Evolutionary conservation across 1,140 invertebrate genomes (phyloP), one percentile per base, ranked within the genome.

Genomic region (Orius laevigatus): DNA sequence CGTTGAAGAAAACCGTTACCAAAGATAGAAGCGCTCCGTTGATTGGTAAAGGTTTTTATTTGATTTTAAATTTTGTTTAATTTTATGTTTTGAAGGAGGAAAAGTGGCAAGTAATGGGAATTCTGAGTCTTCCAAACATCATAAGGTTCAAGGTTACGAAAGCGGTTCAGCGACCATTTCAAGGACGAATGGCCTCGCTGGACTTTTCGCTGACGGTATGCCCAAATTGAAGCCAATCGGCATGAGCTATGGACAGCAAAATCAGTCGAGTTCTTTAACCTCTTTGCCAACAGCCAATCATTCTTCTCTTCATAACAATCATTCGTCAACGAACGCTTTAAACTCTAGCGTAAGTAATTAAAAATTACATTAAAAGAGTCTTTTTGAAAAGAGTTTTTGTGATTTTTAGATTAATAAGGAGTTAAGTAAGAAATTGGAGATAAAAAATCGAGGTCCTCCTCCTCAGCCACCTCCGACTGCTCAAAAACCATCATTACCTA

Each of bases 21-120:
- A 79, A 85, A 58, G 89, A 93, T 61, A 82, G 86, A 64, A 91
- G 87, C 71, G 78, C 74, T 35, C 88, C 89, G 1, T 59, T 74
- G 46, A 64, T 88, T 50, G 65, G 72, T 54, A 25, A 4, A 25
- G n/a, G 8, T 25, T 25, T 25, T 25, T 4, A 25, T 25, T 25
- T 25, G n/a, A n/a, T n/a, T n/a, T 4, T 25, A 25, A 25, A 4
- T 25, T 25, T 4, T 25, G 25, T 25, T 25, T 25, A 4, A 25
- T 25, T 25, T 4, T 25, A 8, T 4, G 8, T 25, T 25, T 25
- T 25, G 8, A 25, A 25, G 25, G 25, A 4, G 25, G 25, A 25
- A 25, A 25, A 25, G 25, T 25, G 25, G 25, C 25, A 3, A 25
- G 25, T 25, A 25, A 25, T 25, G 25, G 25, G 8, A 25, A 8